Base-by-base conservation (phyloP, 2,113 vertebrate genomes). In the Phalacrocorax carbo region DNA sequence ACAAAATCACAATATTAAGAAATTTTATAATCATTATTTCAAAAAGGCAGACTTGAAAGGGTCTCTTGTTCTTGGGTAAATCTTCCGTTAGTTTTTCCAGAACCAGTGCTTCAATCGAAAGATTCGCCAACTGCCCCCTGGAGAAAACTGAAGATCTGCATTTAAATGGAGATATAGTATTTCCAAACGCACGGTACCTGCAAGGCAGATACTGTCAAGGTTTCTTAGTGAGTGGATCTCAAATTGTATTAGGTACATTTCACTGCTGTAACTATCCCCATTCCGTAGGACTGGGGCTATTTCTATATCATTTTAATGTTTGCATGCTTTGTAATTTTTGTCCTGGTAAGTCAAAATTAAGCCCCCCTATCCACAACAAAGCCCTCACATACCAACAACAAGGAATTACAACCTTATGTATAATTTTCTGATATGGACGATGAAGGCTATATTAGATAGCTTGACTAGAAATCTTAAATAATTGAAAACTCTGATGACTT, bases 81-180 rank as follows among this genome's bases (percentile, higher is more conserved):
- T 96, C 97, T 97, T 97, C 96, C 95, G 96, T 98, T 98, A 98
- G 96, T 98, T 98, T 97, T 98, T 97, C 96, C 97, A 97, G 89
- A 96, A 96, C 82, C 16, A 16, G 91, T 93, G 89, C 97, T 98
- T 98, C 97, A 97, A 95, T 94, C 44, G 93, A 98, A 98, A 98
- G 97, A 98, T 97, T 98, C 52, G 2, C 98, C 98, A 98, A 97
- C 97, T 97, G 97, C 95, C 98, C 98, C 96, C 97, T 94, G 93
- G 97, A 98, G 98, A 98, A 98, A 98, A 97, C 75, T 34, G 97
- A 93, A 98, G 97, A 97, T 98, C 97, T 98, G 94, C 98, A 97
- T 98, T 98, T 98, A 98, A 98, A 98, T 97, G 95, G 97, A 98
- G 98, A 98, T 91, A 96, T 1, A 98, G 88, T 97, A 97, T 98